Evolutionary conservation across 2,113 vertebrate genomes (phyloP).

Genomic region (Pedionomus torquatus): DNA sequence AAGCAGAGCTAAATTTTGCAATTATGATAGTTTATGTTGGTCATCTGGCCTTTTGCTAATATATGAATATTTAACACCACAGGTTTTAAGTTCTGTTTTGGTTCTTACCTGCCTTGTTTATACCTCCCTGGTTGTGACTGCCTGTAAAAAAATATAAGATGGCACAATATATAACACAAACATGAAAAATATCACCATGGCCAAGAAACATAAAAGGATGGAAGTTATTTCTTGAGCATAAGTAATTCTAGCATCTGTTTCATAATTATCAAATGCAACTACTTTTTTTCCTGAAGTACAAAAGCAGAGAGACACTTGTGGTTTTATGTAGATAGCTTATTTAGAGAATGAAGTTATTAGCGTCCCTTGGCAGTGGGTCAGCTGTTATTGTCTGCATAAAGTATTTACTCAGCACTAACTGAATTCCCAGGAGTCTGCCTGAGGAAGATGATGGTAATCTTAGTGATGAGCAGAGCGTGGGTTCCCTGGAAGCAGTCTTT

Average conservation of each 20-base stretch:
- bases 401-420: not conserved
- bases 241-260: not conserved
- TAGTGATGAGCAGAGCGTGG: not conserved
- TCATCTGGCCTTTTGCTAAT: not conserved
- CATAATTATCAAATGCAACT: not conserved
- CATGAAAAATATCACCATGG: not conserved
- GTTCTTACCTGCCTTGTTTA: not conserved
- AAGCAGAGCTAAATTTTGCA: not conserved
- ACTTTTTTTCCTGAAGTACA: not conserved
- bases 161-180: not conserved
- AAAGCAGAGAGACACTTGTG: not conserved
- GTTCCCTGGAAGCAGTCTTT: not conserved
- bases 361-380: not conserved
- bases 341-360: not conserved
- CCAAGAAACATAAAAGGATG: not conserved
- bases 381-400: not conserved
- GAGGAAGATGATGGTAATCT: fast-evolving
- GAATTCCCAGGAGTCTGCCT: not conserved
- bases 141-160: not conserved
- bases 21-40: not conserved
- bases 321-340: not conserved
- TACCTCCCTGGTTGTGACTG: not conserved
- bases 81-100: not conserved
- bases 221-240: not conserved
- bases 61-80: not conserved